phyloP scores from a whole-genome alignment of 2,113 vertebrate species.

The Turnix velox region DNA sequence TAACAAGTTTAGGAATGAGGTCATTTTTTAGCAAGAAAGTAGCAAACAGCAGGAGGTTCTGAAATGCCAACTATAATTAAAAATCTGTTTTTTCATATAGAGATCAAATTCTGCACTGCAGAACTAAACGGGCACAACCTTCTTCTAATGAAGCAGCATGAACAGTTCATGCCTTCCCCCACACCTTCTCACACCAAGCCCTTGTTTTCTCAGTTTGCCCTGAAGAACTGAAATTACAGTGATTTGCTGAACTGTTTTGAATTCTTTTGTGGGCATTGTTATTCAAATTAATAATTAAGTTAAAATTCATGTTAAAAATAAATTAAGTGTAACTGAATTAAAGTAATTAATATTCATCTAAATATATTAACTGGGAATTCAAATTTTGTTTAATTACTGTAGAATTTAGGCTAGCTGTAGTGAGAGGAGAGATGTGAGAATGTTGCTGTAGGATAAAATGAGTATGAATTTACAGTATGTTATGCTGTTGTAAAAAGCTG shows the following conservation, averaged over 20 bases:
- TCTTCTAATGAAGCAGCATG: conserved; percentile 12
- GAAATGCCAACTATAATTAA: conserved; percentile 52
- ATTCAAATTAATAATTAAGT: conserved; percentile 32
- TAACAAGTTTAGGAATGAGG: conserved; percentile 40
- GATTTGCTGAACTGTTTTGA: background rate
- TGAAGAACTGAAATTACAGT: background rate
- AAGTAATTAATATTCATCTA: background rate
- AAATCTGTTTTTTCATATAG: conserved; percentile 42
- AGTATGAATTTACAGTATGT: background rate
- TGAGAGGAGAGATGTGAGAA: background rate
- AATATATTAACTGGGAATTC: background rate
- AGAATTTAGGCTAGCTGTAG: conserved; percentile 8
- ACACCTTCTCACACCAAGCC: background rate
- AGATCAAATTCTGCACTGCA: background rate
- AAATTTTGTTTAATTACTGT: background rate
- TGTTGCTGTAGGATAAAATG: background rate
- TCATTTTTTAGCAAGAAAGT: conserved; percentile 41
- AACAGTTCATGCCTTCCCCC: background rate
- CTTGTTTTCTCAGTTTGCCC: background rate
- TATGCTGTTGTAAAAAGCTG: background rate
- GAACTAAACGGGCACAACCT: background rate
- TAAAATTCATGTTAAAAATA: conserved; percentile 10
- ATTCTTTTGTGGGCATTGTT: conserved; percentile 2
- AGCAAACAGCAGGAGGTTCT: conserved; percentile 22
- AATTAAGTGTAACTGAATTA: conserved; percentile 12